Evolutionary conservation across 2,888 invertebrate genomes (phyloP), one percentile per base, ranked within the genome.

Genomic region (Peribatodes rhomboidaria): DNA sequence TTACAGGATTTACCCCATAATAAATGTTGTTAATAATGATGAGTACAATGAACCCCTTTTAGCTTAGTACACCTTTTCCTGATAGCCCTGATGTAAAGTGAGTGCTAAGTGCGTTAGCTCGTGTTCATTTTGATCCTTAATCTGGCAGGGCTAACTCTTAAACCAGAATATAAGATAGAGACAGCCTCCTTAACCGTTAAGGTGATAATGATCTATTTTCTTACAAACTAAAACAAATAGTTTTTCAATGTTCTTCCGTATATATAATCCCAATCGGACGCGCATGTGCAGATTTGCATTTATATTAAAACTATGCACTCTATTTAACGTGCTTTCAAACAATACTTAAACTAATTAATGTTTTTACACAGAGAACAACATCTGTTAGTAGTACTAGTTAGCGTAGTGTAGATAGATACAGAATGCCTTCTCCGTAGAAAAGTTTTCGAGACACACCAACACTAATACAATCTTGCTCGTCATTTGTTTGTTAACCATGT

Each of bases 291-390:
- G 6, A 35, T 33, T 10, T 39, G 18, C 46, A 22, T 56, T 33
- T 61, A 53, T 42, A 61, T 50, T 56, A 61, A 65, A 65, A 52
- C 41, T 46, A 14, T 53, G 14, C 53, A 61, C 37, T 61, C 61
- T 57, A 57, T 65, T 53, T 53, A 55, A 52, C 57, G 53, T 54
- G 57, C 57, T 65, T 57, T 61, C 61, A 42, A 53, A 57, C 57
- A 18, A 65, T 55, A 46, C 52, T 46, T 33, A 55, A 46, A 55
- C 55, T 61, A 61, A 61, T 65, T 61, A 61, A 65, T 57, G 46
- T 65, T 57, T 58, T 60, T 46, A 31, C 27, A n/a, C n/a, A 9
- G 16, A 11, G 10, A 41, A 56, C 16, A 59, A 20, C 44, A 55
- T 52, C 58, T 47, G 42, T 54, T 53, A 20, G 31, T 54, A 22